These are phyloP conservation scores for Puffinus mauretanicus DNA, from an alignment of 2,113 vertebrate genomes.

Conservation along the genomic window DNA sequence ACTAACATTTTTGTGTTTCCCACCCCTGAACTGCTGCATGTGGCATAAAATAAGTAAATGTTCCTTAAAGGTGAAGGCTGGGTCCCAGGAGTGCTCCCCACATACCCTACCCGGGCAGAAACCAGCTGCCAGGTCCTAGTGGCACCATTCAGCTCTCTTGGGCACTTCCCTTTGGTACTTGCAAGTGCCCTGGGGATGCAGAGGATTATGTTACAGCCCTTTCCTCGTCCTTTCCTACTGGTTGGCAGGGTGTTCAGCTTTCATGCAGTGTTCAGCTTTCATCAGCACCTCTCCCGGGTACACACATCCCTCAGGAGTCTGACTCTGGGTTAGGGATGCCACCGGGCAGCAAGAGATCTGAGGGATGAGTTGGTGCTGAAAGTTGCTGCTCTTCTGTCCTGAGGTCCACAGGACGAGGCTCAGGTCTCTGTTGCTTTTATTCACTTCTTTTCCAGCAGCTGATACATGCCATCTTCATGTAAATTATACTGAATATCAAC, in stretches of 20 bases:
- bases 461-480: neutral
- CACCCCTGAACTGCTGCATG: fast-evolving
- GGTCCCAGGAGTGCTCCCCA: neutral
- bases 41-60: neutral
- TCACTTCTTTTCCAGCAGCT: neutral
- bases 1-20: neutral
- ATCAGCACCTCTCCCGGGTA: neutral
- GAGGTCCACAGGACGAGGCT: neutral
- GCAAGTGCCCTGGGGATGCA: neutral
- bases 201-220: neutral
- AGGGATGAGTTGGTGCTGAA: neutral
- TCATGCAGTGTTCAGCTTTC: neutral
- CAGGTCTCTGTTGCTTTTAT: neutral
- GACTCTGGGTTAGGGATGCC: neutral
- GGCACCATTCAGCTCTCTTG: neutral
- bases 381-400: neutral
- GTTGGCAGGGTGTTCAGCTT: neutral
- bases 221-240: neutral
- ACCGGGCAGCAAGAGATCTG: neutral
- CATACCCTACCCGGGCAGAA: neutral
- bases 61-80: neutral
- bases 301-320: neutral
- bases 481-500: neutral
- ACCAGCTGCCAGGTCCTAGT: neutral
- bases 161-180: neutral